These are phyloP conservation scores for Pangasius djambal DNA, from an alignment of 2,797 vertebrate genomes.

Conservation along the genomic window DNA sequence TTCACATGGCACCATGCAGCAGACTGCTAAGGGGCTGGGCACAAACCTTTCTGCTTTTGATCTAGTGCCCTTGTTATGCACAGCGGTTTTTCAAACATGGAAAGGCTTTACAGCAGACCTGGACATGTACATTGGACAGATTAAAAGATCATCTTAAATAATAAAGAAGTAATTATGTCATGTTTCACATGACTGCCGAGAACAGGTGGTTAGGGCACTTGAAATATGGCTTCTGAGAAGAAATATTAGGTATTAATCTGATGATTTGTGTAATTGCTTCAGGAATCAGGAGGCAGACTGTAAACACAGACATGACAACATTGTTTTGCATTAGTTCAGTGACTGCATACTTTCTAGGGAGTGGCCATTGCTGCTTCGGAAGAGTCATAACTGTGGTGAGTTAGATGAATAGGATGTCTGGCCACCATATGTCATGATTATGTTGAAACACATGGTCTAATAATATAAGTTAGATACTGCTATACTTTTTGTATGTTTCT, in stretches of 20 bases:
- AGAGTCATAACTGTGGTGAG: slow-evolving; percentile 43
- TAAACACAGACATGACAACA: slow-evolving; percentile 58
- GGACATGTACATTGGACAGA: not conserved
- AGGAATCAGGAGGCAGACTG: slow-evolving; percentile 55
- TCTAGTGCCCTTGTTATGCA: not conserved
- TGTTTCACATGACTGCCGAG: not conserved
- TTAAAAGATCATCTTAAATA: slow-evolving; percentile 2
- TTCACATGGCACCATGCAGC: slow-evolving; percentile 55
- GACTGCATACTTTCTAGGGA: slow-evolving; percentile 48
- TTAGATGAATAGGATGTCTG: slow-evolving; percentile 27
- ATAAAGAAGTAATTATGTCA: not conserved
- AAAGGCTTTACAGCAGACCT: slow-evolving; percentile 14
- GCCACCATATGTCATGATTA: slow-evolving; percentile 22
- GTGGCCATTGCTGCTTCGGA: slow-evolving; percentile 40
- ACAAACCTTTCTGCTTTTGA: slow-evolving; percentile 32
- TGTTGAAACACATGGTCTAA: slow-evolving; percentile 19
- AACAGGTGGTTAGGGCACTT: not conserved
- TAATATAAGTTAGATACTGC: not conserved
- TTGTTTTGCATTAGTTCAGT: slow-evolving; percentile 53
- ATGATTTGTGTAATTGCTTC: slow-evolving; percentile 50
- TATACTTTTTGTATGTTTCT: not conserved
- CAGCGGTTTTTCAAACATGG: not conserved
- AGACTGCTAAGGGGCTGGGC: slow-evolving; percentile 48
- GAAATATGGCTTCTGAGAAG: slow-evolving; percentile 60
- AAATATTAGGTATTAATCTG: slow-evolving; percentile 63